Base-by-base conservation (phyloP, 2,113 vertebrate genomes). In the Platycercus adscitus region DNA sequence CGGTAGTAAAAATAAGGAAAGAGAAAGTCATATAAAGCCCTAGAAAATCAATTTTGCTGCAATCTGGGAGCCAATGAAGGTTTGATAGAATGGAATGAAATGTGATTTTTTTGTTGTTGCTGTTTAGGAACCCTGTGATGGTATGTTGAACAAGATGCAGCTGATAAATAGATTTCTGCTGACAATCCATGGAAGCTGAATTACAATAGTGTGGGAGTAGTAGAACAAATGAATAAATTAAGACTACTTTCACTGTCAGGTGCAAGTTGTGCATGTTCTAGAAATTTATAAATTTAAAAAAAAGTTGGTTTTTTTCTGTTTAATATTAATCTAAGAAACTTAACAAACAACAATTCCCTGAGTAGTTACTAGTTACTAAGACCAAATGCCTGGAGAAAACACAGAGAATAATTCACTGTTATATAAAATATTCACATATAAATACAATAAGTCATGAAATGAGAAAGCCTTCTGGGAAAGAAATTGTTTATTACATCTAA, bases 211-310 rank as follows among this genome's bases (percentile, higher is more conserved):
- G 29, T 63, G 11, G 47, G 46, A 65, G 23, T 28, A 68, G 13
- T n/a, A 81, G 69, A 85, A 88, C 17, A 92, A 93, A 95, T 70
- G 64, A 65, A 83, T 35, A 93, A 86, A 89, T 89, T 88, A 76
- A 64, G 44, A 88, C 15, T 71, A 66, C 9, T 82, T 82, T 73
- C 50, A 64, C 10, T 73, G n/a, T 88, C 47, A 91, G 94, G 17
- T 25, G 24, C 20, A 75, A 56, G 9, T 41, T 49, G 49, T 39
- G 21, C 90, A 49, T 55, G 9, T 35, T 92, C 84, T 66, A 77
- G 23, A 65, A 89, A 85, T 23, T 46, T 65, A 81, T 19, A 31
- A 47, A 33, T 47, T 47, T 21, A 5, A 6, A 47, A 47, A 47
- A 47, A 47, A 47, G 46, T 46, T 46, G 17, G 4, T 17, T 6